Evolutionary conservation across 2,797 vertebrate genomes (phyloP).

Genomic region (Octomys mimax): DNA sequence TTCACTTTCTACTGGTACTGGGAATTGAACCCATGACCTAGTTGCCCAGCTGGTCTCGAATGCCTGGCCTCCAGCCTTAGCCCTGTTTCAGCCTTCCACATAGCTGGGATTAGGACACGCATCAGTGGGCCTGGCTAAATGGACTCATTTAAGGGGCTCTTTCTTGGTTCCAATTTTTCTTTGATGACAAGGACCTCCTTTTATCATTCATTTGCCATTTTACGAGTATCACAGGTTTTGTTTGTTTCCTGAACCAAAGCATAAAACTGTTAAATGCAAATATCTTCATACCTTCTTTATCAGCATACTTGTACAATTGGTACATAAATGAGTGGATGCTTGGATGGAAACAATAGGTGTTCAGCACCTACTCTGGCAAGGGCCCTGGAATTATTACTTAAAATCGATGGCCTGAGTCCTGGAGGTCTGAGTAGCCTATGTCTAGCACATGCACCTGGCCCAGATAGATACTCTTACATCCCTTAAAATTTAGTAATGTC

Average conservation of each 20-base stretch:
- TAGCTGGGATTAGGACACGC: background rate
- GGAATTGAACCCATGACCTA: background rate
- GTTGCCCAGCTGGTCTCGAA: background rate
- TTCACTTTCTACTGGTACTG: background rate
- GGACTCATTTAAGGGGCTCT: background rate
- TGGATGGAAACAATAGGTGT: background rate
- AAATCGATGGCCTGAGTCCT: background rate
- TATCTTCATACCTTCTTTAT: background rate
- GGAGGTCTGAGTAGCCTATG: background rate
- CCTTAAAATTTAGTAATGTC: background rate
- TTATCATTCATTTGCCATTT: background rate
- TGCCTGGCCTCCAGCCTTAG: background rate
- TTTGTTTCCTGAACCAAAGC: slow-evolving; percentile 6
- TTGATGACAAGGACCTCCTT: background rate
- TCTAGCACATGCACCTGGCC: background rate
- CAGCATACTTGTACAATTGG: background rate
- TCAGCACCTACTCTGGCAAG: background rate
- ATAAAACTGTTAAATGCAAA: background rate
- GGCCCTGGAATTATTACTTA: background rate
- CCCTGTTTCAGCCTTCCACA: background rate
- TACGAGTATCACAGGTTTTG: background rate
- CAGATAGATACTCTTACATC: background rate
- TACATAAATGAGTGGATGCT: background rate
- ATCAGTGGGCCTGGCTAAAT: background rate
- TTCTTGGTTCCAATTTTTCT: slow-evolving; percentile 7